phyloP scores from a whole-genome alignment of 2,113 vertebrate genomes.

The Neolamprologus fasciatus region DNA sequence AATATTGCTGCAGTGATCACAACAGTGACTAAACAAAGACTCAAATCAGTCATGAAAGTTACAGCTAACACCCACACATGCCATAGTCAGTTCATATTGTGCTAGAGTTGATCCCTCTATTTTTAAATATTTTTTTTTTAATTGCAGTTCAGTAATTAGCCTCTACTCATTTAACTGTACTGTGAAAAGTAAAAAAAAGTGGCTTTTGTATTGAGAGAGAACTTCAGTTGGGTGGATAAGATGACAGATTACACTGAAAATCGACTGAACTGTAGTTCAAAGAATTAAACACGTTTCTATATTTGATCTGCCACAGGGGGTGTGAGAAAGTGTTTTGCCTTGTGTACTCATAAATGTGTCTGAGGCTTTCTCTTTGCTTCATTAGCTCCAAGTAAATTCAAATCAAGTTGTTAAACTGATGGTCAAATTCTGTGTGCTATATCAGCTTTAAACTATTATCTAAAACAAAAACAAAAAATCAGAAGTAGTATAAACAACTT shows the following conservation, averaged over 20 bases:
- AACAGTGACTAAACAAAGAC: conserved; percentile 9
- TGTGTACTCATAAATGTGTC: neutral
- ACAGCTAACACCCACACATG: conserved; percentile 4
- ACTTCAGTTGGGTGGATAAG: neutral
- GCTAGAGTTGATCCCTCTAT: neutral
- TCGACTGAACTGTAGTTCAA: neutral
- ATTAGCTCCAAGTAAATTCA: neutral
- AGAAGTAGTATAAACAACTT: conserved; percentile 12
- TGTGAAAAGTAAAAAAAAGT: neutral
- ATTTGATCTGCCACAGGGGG: neutral
- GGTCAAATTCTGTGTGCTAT: neutral
- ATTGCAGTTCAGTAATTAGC: neutral
- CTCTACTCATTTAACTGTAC: neutral
- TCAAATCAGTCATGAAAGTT: conserved; percentile 33
- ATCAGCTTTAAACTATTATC: neutral
- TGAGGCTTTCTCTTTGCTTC: neutral
- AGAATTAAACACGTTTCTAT: neutral
- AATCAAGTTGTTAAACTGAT: neutral
- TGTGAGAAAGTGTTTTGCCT: neutral
- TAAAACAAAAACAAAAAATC: neutral
- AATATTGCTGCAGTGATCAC: neutral
- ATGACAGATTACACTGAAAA: neutral
- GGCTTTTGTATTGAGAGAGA: neutral
- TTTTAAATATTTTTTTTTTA: neutral
- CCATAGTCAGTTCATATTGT: neutral